A percentile compares a stretch with the other conserved stretches of the same genome.
phyloP scores from a whole-genome alignment of 37 sponge, comb jelly and placozoan species.

The Eunapius fragilis region DNA sequence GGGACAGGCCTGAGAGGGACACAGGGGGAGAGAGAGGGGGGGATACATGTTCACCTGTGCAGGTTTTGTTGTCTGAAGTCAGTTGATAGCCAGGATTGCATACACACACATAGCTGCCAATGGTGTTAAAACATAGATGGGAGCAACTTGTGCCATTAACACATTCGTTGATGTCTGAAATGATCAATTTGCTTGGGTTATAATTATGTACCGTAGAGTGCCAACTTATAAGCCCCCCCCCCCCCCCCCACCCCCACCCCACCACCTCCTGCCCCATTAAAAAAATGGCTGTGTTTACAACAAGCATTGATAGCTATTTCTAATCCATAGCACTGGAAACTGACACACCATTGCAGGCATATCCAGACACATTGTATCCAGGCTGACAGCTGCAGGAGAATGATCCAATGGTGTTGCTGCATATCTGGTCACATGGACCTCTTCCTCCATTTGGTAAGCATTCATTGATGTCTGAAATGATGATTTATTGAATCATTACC shows the following conservation, averaged over 20 bases:
- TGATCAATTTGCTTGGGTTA: too few species aligned
- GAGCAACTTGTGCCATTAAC: not conserved
- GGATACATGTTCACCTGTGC: not conserved
- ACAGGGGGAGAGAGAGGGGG: too few species aligned
- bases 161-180: slow-evolving; percentile 19
- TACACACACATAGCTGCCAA: too few species aligned
- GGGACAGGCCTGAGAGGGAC: too few species aligned
- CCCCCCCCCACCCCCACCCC: too few species aligned
- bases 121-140: not conserved
- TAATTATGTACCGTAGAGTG: too few species aligned
- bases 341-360: slow-evolving; percentile 8
- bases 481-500: too few species aligned
- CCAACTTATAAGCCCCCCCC: too few species aligned
- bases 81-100: too few species aligned
- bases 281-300: too few species aligned
- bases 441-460: slow-evolving; percentile 22
- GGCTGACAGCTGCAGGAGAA: slow-evolving; percentile 12
- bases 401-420: slow-evolving; percentile 10
- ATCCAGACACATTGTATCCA: slow-evolving; percentile 14
- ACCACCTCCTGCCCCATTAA: too few species aligned
- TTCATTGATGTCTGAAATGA: slow-evolving; percentile 23
- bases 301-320: too few species aligned
- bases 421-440: slow-evolving; percentile 23
- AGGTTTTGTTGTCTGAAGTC: not conserved
- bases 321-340: not conserved